These are phyloP conservation scores for Andrena flavipes DNA, from an alignment of 2,888 invertebrate species.

Conservation along the genomic window DNA sequence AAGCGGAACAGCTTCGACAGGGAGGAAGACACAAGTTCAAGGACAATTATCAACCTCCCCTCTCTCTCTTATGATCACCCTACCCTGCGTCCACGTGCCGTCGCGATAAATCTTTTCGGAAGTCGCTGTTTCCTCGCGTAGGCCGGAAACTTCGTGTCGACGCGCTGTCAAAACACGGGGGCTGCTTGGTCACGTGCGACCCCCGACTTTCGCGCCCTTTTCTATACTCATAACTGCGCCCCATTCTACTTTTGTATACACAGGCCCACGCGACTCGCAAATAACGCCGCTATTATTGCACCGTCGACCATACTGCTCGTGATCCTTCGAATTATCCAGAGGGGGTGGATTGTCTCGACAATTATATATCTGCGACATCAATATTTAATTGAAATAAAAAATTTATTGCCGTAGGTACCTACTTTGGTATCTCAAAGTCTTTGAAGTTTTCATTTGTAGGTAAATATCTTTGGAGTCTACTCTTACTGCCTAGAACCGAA, in stretches of 20 bases:
- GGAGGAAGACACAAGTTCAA: constrained; percentile 52
- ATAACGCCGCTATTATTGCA: constrained; percentile 47
- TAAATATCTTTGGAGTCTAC: no score
- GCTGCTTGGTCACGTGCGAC: constrained; percentile 79
- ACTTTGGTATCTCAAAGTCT: no score
- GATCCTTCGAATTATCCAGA: constrained; percentile 4
- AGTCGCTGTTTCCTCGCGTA: constrained; percentile 70
- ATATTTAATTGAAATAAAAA: constrained; percentile 12
- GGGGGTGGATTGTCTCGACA: not conserved
- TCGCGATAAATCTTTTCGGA: constrained; percentile 78
- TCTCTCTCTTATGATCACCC: constrained; percentile 29
- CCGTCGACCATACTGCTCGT: not conserved
- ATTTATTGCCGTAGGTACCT: no score
- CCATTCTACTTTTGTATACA: constrained; percentile 56
- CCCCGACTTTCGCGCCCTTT: constrained; percentile 77
- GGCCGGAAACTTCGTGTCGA: constrained; percentile 79
- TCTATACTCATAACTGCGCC: constrained; percentile 75
- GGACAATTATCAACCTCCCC: constrained; percentile 71
- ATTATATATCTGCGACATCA: not conserved
- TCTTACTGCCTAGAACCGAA: no score
- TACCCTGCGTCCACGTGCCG: constrained; percentile 72
- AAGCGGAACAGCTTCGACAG: constrained; percentile 21
- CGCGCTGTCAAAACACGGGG: constrained; percentile 83
- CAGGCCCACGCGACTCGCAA: constrained; percentile 56
- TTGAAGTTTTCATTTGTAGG: no score